Base-by-base conservation (phyloP, 1,140 invertebrate genomes). In the Dendrolimus kikuchii region DNA sequence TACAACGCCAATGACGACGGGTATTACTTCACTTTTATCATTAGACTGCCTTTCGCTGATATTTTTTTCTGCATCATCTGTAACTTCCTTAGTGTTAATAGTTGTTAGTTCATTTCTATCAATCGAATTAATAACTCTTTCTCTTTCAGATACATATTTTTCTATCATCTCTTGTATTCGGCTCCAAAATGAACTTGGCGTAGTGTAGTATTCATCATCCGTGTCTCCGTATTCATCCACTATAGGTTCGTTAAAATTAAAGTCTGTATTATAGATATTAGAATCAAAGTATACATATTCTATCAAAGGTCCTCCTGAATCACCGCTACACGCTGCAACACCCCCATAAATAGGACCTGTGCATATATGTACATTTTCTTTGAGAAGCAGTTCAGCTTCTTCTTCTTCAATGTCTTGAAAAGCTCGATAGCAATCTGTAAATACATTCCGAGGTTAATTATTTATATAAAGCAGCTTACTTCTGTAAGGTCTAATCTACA, bases 301-400 rank as follows among this genome's bases (percentile, higher is more conserved):
- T 23, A 90, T 85, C 40, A 92, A 66, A 9, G 92, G 92, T 51
- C 92, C 91, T 46, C 92, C 92, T 38, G 91, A 92, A 71, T 93
- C 92, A 46, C 91, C 92, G 54, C 82, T 89, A 77, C 92, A 93
- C 6, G 91, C 90, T 38, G 90, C 90, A 37, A 81, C 70, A 53
- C 89, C 89, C 44, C 90, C 88, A 40, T 77, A 73, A 5, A 90
- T 59, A 3, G 92, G 91, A 36, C 89, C 89, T n/a, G 91, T 90
- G 75, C 92, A 93, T 6, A 93, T 69, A 53, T 93, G 90, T 37
- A 78, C 75, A 1, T 75, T 61, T 61, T 71, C 59, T 51, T 83
- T 69, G 9, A 88, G 53, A 6, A 84, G 77, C 63, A 86, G 87
- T 4, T 41, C 50, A 70, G 86, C 85, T 40, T 72, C 62, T 39